phyloP scores from a whole-genome alignment of 2,113 vertebrate species.

The Poecilia latipinna region DNA sequence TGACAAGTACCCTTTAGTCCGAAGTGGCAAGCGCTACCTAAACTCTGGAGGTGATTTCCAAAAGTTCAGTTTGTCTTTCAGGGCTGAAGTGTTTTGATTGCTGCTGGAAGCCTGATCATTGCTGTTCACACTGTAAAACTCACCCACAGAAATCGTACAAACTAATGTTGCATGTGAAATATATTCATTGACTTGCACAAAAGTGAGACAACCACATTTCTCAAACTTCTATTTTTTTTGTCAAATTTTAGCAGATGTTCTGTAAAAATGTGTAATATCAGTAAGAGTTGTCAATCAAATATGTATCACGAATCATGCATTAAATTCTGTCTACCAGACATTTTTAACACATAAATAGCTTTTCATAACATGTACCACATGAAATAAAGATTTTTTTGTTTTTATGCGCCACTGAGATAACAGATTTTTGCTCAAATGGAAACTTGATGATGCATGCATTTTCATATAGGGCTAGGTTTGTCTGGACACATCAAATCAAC shows the following conservation, averaged over 20 bases:
- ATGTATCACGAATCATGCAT: too few species aligned
- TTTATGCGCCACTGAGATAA: too few species aligned
- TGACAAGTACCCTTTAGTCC: slow-evolving; percentile 91
- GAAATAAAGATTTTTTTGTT: too few species aligned
- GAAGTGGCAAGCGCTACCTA: slow-evolving; percentile 93
- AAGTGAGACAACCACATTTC: not conserved
- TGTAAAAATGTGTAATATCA: too few species aligned
- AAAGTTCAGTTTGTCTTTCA: slow-evolving; percentile 4
- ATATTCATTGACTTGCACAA: not conserved
- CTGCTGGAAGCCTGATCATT: not conserved
- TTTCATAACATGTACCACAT: too few species aligned
- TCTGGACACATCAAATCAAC: not conserved
- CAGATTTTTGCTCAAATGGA: too few species aligned
- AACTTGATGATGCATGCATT: too few species aligned
- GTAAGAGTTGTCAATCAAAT: too few species aligned
- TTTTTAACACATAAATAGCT: too few species aligned
- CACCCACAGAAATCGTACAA: not conserved
- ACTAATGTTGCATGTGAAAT: not conserved
- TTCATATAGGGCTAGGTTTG: too few species aligned
- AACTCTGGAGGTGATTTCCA: slow-evolving; percentile 91
- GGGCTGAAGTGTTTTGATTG: slow-evolving; percentile 2
- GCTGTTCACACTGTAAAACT: not conserved
- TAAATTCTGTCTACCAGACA: too few species aligned
- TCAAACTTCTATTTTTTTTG: not conserved
- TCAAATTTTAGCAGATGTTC: too few species aligned